A percentile compares a stretch with the other conserved stretches of the same genome.
These are phyloP conservation scores for Xyrauchen texanus DNA, from an alignment of 2,113 vertebrate genomes.

Conservation along the genomic window DNA sequence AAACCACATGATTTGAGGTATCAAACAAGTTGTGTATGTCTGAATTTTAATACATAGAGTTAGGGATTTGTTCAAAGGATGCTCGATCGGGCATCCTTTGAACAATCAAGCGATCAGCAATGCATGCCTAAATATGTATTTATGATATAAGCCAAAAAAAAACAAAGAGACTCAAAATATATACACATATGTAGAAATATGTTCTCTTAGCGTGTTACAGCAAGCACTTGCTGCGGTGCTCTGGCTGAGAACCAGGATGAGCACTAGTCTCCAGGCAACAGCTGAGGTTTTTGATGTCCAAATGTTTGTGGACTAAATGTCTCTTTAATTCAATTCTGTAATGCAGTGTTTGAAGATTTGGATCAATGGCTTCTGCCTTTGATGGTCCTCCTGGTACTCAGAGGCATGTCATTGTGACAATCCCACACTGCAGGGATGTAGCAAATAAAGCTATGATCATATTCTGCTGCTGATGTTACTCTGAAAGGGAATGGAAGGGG, in stretches of 20 bases:
- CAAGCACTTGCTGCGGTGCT: constrained; percentile 32
- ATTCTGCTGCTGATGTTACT: constrained; percentile 17
- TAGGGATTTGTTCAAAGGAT: not conserved
- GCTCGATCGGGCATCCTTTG: no score
- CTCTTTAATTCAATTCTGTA: constrained; percentile 63
- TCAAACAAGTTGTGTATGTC: no score
- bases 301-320: constrained; percentile 65
- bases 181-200: not conserved
- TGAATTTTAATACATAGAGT: no score
- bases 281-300: constrained; percentile 60
- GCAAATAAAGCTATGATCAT: constrained; percentile 49
- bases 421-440: constrained; percentile 47
- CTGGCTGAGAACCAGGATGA: constrained; percentile 45
- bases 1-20: no score
- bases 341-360: constrained; percentile 64
- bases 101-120: no score
- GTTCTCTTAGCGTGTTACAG: constrained; percentile 28
- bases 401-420: constrained; percentile 58
- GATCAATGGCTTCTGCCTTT: constrained; percentile 58
- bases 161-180: not conserved
- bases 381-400: constrained; percentile 57
- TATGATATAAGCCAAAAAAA: no score
- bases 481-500: constrained; percentile 10
- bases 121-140: no score
- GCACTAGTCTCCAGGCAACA: constrained; percentile 60